Base-by-base conservation (phyloP, 2,888 invertebrate species). In the Dicranocentrus wangi region DNA sequence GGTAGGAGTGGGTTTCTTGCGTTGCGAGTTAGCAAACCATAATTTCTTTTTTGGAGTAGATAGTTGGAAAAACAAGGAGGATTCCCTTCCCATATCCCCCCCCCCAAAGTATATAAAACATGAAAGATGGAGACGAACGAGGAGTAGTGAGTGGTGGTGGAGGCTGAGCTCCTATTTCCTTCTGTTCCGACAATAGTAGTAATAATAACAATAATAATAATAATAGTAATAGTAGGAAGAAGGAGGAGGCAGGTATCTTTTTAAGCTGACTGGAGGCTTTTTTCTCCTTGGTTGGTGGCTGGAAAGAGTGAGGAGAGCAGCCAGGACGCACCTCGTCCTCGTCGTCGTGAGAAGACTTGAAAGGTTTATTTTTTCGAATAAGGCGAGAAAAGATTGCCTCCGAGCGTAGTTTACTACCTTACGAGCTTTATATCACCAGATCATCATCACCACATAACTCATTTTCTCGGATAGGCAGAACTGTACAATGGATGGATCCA, bases 261-360 rank as follows among this genome's bases (percentile, higher is more conserved):
- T 55, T 66, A 66, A 75, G 75, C 75, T 51, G 53, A 32, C 60
- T 60, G 1, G 47, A 75, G 66, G 66, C 19, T 39, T 75, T 75
- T 75, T 55, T 47, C 43, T 51, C 23, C 55, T 21, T 55, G 51
- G 39, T 39, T 72, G 61, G 28, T 28, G 47, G 61, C 71, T 60
- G n/a, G n/a, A n/a, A n/a, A n/a, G n/a, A n/a, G n/a, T n/a, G n/a
- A n/a, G n/a, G n/a, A n/a, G n/a, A n/a, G n/a, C n/a, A n/a, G n/a
- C n/a, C n/a, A n/a, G n/a, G n/a, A n/a, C n/a, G n/a, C 32, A 10
- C 15, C 15, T 47, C 25, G 25, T 25, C 21, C 25, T 32, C 19
- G 27, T 27, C 58, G 25, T 75, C 75, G 25, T 73, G 63, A 63
- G 55, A 65, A 53, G 51, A 47, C 47, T 61, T 66, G 66, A 75